A percentile compares a stretch with the other conserved stretches of the same genome.
These are phyloP conservation scores for Danaus chrysippus DNA, from an alignment of 2,888 invertebrate genomes.

Conservation along the genomic window DNA sequence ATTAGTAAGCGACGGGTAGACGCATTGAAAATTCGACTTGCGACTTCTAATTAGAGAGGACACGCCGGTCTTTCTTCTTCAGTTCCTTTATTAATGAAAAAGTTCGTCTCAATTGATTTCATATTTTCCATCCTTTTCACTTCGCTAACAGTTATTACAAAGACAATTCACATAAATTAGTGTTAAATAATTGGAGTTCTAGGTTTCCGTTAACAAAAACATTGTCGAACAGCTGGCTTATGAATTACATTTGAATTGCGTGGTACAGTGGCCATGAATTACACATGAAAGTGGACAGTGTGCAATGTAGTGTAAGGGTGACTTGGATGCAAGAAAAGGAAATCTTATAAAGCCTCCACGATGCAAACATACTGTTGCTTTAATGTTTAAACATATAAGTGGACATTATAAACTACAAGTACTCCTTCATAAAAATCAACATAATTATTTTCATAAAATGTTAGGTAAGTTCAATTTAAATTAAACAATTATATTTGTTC, in stretches of 20 bases:
- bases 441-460: too few species aligned
- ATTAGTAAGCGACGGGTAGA: constrained; percentile 57
- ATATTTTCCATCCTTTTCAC: constrained; percentile 58
- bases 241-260: constrained; percentile 71
- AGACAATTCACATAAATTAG: constrained; percentile 22
- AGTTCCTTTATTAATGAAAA: constrained; percentile 69
- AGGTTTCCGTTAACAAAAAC: constrained; percentile 11
- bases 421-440: too few species aligned
- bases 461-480: too few species aligned
- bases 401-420: too few species aligned
- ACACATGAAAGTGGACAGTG: constrained; percentile 60
- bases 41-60: constrained; percentile 73
- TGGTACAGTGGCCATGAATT: constrained; percentile 62
- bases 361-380: background rate
- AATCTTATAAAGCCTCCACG: background rate
- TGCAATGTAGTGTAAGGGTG: constrained; percentile 51
- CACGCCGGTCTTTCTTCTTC: constrained; percentile 57
- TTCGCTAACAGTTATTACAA: constrained; percentile 26
- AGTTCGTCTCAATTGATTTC: constrained; percentile 68
- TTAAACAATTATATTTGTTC: too few species aligned
- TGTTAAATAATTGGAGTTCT: constrained; percentile 18
- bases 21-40: constrained; percentile 74
- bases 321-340: constrained; percentile 17
- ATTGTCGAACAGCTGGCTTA: constrained; percentile 23
- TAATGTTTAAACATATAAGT: too few species aligned